Evolutionary conservation across 2,888 invertebrate species (phyloP).

Genomic region (Drosophila affinis): DNA sequence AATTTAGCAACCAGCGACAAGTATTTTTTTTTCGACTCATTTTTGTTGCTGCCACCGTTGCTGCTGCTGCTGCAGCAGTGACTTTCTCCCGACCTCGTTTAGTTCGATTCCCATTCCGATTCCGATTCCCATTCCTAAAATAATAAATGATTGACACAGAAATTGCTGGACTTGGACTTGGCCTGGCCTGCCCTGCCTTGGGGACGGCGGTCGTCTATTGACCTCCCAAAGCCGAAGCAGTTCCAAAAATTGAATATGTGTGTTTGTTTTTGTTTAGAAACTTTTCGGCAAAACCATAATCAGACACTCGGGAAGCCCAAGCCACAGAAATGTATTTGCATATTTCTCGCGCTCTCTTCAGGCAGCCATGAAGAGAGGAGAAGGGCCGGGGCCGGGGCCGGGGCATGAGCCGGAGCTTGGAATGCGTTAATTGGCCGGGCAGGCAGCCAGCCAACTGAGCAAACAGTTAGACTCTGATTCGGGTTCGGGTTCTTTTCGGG

Average conservation of each 20-base stretch:
- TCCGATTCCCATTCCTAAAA: slow-evolving; percentile 62
- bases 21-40: slow-evolving; percentile 42
- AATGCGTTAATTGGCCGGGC: slow-evolving; percentile 73
- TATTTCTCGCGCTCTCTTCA: slow-evolving; percentile 21
- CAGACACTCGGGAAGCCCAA: slow-evolving; percentile 46
- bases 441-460: slow-evolving; percentile 48
- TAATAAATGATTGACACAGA: slow-evolving; percentile 73
- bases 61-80: slow-evolving; percentile 48
- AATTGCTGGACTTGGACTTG: slow-evolving; percentile 42
- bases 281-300: slow-evolving; percentile 59
- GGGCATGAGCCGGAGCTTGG: slow-evolving; percentile 48
- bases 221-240: slow-evolving; percentile 42
- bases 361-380: not conserved
- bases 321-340: slow-evolving; percentile 63
- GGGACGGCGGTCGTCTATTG: slow-evolving; percentile 55
- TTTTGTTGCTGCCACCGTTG: slow-evolving; percentile 26
- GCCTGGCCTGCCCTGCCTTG: slow-evolving; percentile 39
- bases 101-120: slow-evolving; percentile 67
- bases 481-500: slow-evolving; percentile 21
- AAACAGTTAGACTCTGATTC: slow-evolving; percentile 5
- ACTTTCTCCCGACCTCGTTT: slow-evolving; percentile 76
- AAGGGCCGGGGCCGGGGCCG: not conserved
- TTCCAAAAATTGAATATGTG: slow-evolving; percentile 36
- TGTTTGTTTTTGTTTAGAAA: slow-evolving; percentile 57
- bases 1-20: slow-evolving; percentile 71